These are phyloP conservation scores for Calameuta pallipes DNA, from an alignment of 2,888 invertebrate genomes.

Conservation along the genomic window DNA sequence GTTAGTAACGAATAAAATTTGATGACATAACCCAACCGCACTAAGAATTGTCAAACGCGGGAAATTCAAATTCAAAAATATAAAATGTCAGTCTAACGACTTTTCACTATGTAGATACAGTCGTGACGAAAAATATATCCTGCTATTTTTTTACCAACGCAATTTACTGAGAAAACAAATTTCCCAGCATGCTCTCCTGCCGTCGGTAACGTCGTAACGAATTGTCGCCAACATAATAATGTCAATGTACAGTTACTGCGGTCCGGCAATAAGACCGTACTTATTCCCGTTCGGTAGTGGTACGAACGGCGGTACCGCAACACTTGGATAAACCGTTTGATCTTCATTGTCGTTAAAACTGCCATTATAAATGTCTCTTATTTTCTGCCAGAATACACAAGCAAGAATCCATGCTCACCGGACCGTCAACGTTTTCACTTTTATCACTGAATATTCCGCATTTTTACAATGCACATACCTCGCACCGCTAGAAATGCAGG, in stretches of 20 bases:
- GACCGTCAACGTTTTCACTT: constrained; percentile 13
- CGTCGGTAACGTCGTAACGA: neutral
- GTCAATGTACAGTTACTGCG: constrained; percentile 42
- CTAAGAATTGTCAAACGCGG: neutral
- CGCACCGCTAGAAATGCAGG: constrained; percentile 7
- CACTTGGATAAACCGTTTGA: neutral
- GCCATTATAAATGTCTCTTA: neutral
- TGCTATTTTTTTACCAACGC: neutral
- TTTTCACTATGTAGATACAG: neutral
- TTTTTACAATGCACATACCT: constrained; percentile 22
- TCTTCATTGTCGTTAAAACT: constrained; percentile 1
- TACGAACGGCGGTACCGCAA: neutral
- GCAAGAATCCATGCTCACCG: neutral
- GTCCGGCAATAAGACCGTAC: constrained; percentile 14
- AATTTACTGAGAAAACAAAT: neutral
- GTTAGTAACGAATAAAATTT: neutral
- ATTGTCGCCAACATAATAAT: constrained; percentile 31
- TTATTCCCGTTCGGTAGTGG: constrained; percentile 20
- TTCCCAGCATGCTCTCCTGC: neutral
- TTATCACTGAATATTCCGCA: constrained; percentile 12
- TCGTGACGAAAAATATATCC: neutral
- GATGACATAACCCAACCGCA: neutral
- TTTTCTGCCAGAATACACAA: neutral
- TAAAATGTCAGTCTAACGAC: neutral
- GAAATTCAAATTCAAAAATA: neutral